Base-by-base conservation (phyloP, 2,113 vertebrate species). In the Oreochromis niloticus region DNA sequence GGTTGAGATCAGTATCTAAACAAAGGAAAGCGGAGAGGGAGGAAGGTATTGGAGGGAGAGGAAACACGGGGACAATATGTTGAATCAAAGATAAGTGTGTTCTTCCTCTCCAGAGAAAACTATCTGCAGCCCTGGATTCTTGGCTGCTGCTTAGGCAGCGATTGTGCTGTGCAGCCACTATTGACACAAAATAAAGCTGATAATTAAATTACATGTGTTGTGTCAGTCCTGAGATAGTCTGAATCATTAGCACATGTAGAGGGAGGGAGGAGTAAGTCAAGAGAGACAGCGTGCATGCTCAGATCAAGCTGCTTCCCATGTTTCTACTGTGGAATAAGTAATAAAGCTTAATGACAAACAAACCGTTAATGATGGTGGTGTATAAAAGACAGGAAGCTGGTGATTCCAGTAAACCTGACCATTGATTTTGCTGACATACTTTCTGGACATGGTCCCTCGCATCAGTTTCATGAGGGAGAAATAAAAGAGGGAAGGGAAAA, bases 181-280 rank as follows among this genome's bases (percentile, higher is more conserved):
- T 92, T 95, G 96, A 95, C 95, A 96, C 92, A 94, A 96, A 96
- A 94, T 91, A 92, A 93, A 92, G 94, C 94, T 93, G 96, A 95
- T 96, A 96, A 97, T 96, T 95, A 95, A 96, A 96, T 96, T 93
- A 96, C 95, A 95, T 83, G 95, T 95, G 94, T 95, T 95, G 95
- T 92, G 91, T 92, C 87, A 92, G 90, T 91, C 91, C 90, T 87
- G 84, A 93, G 95, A 95, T 91, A 94, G 88, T 88, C 81, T 85
- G 85, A 96, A 96, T 96, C 93, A 96, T 96, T 96, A 95, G 94
- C 96, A 97, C 95, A 93, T 97, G 96, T 93, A 83, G 52, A 55
- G 75, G 52, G 85, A 85, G 79, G 80, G 86, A 87, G 48, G 81
- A 88, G 68, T 56, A 80, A 57, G 68, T 78, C 6, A 34, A 54